Conservation (phyloP, 2,888 invertebrate species). For the Tipula vernalis region DNA sequence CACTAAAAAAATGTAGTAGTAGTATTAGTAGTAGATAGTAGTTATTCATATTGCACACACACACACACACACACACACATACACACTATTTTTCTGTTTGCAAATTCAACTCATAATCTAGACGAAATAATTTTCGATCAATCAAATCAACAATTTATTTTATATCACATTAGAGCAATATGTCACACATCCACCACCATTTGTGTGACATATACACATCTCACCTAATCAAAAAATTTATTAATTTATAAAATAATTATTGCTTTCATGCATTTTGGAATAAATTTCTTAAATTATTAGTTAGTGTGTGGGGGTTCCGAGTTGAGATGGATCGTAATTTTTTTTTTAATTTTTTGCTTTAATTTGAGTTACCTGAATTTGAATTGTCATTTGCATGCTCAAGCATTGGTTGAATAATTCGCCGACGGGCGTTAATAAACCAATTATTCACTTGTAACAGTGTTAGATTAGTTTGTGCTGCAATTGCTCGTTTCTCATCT, state of each 20-base stretch:
- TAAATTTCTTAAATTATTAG: not conserved
- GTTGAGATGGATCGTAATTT: not conserved
- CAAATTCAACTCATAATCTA: not conserved
- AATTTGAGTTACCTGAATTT: conserved; percentile 14
- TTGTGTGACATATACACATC: not conserved
- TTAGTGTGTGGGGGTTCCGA: not conserved
- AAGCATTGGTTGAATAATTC: conserved; percentile 86
- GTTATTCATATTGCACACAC: not conserved
- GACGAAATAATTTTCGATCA: not conserved
- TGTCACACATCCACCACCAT: not conserved
- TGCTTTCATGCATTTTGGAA: not conserved
- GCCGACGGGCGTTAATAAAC: conserved; percentile 86
- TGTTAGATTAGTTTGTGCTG: conserved; percentile 78
- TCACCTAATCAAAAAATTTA: not conserved
- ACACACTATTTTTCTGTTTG: not conserved
- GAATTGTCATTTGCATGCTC: conserved; percentile 37
- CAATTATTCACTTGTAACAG: conserved; percentile 73
- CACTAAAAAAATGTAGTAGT: not conserved
- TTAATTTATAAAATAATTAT: not conserved
- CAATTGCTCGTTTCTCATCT: conserved; percentile 83
- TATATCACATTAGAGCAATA: not conserved
- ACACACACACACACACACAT: not conserved
- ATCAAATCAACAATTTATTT: not conserved
- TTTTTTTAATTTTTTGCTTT: not conserved
- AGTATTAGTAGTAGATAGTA: not conserved